Conservation (phyloP, 2,113 vertebrate genomes). For the Bos indicus region DNA sequence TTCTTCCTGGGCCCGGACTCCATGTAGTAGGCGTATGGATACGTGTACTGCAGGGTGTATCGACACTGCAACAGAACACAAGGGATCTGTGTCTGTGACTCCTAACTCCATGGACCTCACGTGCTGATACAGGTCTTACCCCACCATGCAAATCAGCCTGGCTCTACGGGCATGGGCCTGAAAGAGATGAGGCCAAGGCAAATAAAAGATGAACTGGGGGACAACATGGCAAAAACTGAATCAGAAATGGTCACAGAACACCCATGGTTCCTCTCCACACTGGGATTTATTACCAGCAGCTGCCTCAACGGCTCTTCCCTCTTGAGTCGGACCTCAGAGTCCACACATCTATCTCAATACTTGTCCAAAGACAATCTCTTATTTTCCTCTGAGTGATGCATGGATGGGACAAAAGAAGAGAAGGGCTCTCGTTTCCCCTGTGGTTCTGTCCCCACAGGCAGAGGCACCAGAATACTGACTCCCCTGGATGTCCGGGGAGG, state of each 20-base stretch:
- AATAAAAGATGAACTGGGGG: neutral
- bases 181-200: neutral
- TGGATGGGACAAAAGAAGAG: conserved; percentile 27
- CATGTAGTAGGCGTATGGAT: conserved; percentile 99
- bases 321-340: neutral
- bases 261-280: neutral
- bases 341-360: conserved; percentile 17
- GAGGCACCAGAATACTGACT: neutral
- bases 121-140: neutral
- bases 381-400: neutral
- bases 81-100: neutral
- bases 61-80: conserved; percentile 87
- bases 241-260: neutral
- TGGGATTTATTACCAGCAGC: neutral
- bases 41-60: conserved; percentile 99
- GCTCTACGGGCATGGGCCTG: neutral
- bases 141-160: neutral
- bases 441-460: neutral
- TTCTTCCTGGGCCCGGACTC: conserved; percentile 98
- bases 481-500: neutral
- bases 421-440: neutral
- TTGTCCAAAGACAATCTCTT: conserved; percentile 1
- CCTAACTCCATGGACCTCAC: neutral
- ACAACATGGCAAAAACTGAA: neutral
- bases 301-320: neutral